Evolutionary conservation across 2,888 invertebrate genomes (phyloP), one percentile per base, ranked within the genome.

Genomic region (Papilio demoleus): DNA sequence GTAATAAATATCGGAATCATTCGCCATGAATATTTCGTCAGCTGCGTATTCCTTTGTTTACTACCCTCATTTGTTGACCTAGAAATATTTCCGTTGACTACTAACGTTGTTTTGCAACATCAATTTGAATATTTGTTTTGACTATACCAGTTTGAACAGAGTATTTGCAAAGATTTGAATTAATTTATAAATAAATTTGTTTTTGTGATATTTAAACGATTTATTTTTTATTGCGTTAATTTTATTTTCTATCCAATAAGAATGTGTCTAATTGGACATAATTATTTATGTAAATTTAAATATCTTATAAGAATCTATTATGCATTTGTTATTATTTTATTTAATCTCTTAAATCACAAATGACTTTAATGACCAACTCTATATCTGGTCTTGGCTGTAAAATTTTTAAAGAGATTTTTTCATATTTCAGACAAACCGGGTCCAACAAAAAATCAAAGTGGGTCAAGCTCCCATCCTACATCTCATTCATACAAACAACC

Each of bases 381-480:
- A n/a, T n/a, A n/a, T 38, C 38, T 14, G 38, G 2, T 38, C 14
- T 38, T 38, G 38, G 2, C 17, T 17, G 42, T 42, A 17, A 1
- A 45, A 45, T 3, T 19, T 42, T 14, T 36, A 38, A 4, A 4
- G 62, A 64, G 31, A 68, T 65, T 65, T 67, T 36, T 22, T 42
- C 17, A 59, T 64, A 72, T 94, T 94, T 31, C 86, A 96, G 96
- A 96, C 94, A 64, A 96, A 96, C 83, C 93, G 96, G 76, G 93
- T 95, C 73, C 93, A 94, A 74, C 92, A 94, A 72, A 95, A 95
- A 83, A 94, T 96, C 76, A 87, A 93, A 79, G 93, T 95, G 82
- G 95, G 95, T 78, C 91, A 93, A 79, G 93, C 94, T 81, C 93
- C 95, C 59, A 94, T 95, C 74, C 93, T 95, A 78, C 93, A 94